These are phyloP conservation scores for Syngnathus acus DNA, from an alignment of 2,797 vertebrate genomes.

Conservation along the genomic window DNA sequence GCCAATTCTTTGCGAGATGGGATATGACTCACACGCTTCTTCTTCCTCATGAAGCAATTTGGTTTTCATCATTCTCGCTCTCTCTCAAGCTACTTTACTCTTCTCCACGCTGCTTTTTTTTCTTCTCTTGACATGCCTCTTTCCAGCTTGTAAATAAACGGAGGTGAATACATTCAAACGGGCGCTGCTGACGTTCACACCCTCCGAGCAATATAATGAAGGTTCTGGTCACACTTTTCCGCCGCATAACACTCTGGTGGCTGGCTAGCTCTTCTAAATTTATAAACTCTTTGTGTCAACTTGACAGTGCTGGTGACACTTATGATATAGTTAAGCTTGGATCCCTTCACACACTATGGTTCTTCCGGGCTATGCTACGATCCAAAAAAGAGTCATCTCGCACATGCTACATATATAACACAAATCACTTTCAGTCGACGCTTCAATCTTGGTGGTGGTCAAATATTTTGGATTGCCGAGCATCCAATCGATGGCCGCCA, in stretches of 20 bases:
- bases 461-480: not conserved
- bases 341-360: too few species aligned
- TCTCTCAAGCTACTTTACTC: not conserved
- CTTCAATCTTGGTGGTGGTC: not conserved
- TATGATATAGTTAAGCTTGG: too few species aligned
- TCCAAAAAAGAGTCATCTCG: too few species aligned
- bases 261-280: too few species aligned
- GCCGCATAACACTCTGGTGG: too few species aligned
- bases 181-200: not conserved
- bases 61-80: conserved; percentile 3
- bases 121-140: not conserved
- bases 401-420: not conserved
- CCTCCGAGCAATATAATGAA: not conserved
- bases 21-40: conserved; percentile 1
- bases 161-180: not conserved
- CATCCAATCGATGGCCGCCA: not conserved
- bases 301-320: too few species aligned
- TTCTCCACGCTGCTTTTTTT: not conserved
- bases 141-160: not conserved
- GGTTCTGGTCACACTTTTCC: not conserved
- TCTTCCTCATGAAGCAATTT: conserved; percentile 1
- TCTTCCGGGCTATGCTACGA: too few species aligned
- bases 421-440: not conserved
- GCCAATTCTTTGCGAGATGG: not conserved
- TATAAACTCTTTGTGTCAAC: too few species aligned